Evolutionary conservation across 2,113 vertebrate species (phyloP).

Genomic region (Elachura formosa): DNA sequence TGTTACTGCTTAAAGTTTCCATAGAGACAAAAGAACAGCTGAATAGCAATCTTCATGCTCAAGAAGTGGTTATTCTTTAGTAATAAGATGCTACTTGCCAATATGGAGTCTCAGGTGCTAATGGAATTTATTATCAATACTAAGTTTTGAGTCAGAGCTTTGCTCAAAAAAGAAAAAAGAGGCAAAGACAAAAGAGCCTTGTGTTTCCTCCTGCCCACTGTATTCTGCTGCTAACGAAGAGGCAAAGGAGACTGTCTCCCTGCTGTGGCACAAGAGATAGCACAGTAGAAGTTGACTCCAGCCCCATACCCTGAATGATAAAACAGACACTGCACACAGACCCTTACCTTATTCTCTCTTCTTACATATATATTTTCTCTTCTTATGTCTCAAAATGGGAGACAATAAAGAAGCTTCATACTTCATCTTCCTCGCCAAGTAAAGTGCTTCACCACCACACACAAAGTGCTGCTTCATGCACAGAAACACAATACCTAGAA

Average conservation of each 20-base stretch:
- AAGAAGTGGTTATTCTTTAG: conserved; percentile 32
- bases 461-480: not conserved
- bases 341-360: conserved; percentile 15
- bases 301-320: not conserved
- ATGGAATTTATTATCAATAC: not conserved
- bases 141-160: not conserved
- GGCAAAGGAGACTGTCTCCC: not conserved
- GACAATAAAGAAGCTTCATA: not conserved
- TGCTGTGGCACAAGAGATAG: not conserved
- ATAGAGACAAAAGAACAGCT: conserved; percentile 63
- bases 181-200: not conserved
- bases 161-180: not conserved
- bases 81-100: not conserved
- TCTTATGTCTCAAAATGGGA: not conserved
- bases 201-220: not conserved
- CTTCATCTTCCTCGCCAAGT: not conserved
- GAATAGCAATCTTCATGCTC: conserved; percentile 35
- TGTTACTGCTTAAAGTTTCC: conserved; percentile 54
- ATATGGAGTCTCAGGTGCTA: not conserved
- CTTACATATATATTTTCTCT: not conserved
- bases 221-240: not conserved
- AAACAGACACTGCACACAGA: not conserved
- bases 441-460: not conserved
- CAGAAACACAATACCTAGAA: not conserved
- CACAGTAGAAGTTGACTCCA: not conserved